phyloP scores from a whole-genome alignment of 2,888 invertebrate species.

The Agriotes lineatus region DNA sequence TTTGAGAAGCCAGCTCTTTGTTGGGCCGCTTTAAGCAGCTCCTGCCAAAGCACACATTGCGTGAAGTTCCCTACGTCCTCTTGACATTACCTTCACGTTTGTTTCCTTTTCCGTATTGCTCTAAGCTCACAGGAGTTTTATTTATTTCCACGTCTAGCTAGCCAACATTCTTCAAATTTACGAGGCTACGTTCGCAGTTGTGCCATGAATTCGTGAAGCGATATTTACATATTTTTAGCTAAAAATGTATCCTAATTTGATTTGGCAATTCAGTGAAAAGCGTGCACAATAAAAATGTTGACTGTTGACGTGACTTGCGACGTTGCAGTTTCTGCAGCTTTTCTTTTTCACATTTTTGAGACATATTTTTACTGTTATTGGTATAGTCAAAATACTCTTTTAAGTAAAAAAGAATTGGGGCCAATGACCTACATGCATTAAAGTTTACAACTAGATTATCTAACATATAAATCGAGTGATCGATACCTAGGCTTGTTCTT shows the following conservation, averaged over 20 bases:
- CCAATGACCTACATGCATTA: no score
- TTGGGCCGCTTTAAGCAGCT: neutral
- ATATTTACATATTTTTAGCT: neutral
- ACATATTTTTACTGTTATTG: no score
- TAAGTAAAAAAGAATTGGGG: no score
- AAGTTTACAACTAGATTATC: no score
- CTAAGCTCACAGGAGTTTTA: neutral
- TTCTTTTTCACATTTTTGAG: no score
- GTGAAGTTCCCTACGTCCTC: neutral
- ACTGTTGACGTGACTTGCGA: no score
- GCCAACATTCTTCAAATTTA: conserved; percentile 14
- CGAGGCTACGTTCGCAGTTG: neutral
- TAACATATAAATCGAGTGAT: no score
- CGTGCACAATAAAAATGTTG: no score
- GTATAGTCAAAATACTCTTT: no score
- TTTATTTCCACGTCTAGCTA: conserved; percentile 12
- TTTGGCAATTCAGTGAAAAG: no score
- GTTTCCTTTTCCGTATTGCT: neutral
- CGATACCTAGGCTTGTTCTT: no score
- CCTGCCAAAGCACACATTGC: neutral
- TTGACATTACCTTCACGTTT: conserved; percentile 20
- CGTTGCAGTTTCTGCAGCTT: no score
- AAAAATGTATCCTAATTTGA: neutral
- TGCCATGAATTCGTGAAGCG: conserved; percentile 1
- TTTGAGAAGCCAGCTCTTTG: neutral